Conservation (phyloP, 2,113 vertebrate genomes). For the Leucoraja erinaceus region DNA sequence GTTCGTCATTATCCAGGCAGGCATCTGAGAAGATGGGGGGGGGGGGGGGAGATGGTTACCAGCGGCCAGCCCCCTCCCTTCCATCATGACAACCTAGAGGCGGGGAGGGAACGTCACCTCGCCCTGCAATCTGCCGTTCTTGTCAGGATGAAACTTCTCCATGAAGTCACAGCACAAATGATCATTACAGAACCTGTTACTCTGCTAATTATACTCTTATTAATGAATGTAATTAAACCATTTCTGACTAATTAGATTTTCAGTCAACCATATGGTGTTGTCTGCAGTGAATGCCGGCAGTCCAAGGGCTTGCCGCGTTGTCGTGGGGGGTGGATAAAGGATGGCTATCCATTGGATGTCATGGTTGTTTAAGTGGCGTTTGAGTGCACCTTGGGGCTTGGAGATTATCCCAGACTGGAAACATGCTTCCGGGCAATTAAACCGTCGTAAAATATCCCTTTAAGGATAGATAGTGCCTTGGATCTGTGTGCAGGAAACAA, state of each 20-base stretch:
- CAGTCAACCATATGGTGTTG: constrained; percentile 42
- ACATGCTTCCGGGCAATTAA: not conserved
- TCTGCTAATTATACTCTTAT: constrained; percentile 43
- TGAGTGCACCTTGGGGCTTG: not conserved
- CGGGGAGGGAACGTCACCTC: constrained; percentile 32
- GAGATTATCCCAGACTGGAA: not conserved
- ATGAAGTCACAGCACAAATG: constrained; percentile 34
- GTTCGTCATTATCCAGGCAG: constrained; percentile 8
- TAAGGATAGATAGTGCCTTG: not conserved
- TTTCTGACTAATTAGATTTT: constrained; percentile 40
- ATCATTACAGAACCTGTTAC: constrained; percentile 38
- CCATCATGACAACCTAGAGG: constrained; percentile 20
- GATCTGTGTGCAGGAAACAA: too few species aligned
- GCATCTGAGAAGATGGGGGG: constrained; percentile 12
- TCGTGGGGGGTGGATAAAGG: not conserved
- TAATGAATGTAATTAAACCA: constrained; percentile 42
- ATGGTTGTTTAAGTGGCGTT: too few species aligned
- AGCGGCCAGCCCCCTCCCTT: not conserved
- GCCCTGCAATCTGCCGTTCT: constrained; percentile 30
- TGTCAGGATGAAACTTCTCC: constrained; percentile 36
- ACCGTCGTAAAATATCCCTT: not conserved
- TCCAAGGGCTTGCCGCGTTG: constrained; percentile 29
- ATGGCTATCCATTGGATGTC: not conserved
- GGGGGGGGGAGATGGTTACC: not conserved
- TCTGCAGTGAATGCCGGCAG: constrained; percentile 13